phyloP scores from a whole-genome alignment of 1,140 invertebrate species.

The Capitella teleta region DNA sequence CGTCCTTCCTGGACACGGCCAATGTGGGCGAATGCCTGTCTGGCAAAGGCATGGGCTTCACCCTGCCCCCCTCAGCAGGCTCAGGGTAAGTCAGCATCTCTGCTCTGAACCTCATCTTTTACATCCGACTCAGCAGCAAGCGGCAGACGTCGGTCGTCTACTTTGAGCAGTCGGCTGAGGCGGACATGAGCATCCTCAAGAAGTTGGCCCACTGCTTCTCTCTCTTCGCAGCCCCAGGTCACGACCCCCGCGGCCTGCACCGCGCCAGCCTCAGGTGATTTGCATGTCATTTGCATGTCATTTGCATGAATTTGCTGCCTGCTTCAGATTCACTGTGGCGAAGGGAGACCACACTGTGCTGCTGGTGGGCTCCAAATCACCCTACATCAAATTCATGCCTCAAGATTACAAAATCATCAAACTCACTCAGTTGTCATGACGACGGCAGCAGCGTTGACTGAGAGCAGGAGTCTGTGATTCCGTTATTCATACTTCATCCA shows the following conservation, averaged over 20 bases:
- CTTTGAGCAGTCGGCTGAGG: slow-evolving; percentile 18
- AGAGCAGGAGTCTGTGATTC: no score
- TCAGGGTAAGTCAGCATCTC: no score
- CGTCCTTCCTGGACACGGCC: not conserved
- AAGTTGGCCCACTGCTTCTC: slow-evolving; percentile 24
- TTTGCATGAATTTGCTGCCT: not conserved
- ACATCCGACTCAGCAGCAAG: no score
- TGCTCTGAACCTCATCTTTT: no score
- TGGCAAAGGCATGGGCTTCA: slow-evolving; percentile 8
- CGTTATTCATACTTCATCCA: no score
- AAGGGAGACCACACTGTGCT: slow-evolving; percentile 6
- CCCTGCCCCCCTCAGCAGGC: slow-evolving; percentile 1
- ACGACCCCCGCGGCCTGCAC: slow-evolving; percentile 22
- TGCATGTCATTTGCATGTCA: not conserved
- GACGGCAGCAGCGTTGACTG: no score
- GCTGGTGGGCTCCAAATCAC: slow-evolving; percentile 8
- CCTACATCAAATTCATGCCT: slow-evolving; percentile 11
- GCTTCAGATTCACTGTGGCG: slow-evolving; percentile 16
- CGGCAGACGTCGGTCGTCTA: slow-evolving; percentile 18
- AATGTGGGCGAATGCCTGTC: slow-evolving; percentile 9
- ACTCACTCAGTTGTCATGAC: not conserved
- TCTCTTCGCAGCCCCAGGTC: slow-evolving; percentile 17
- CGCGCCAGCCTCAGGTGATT: slow-evolving; percentile 16
- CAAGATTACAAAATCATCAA: not conserved
- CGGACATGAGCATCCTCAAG: slow-evolving; percentile 13